Percentiles rank a stretch among this genome's conserved stretches.
Conservation (phyloP, 2,113 vertebrate genomes). For the Raja brachyura region DNA sequence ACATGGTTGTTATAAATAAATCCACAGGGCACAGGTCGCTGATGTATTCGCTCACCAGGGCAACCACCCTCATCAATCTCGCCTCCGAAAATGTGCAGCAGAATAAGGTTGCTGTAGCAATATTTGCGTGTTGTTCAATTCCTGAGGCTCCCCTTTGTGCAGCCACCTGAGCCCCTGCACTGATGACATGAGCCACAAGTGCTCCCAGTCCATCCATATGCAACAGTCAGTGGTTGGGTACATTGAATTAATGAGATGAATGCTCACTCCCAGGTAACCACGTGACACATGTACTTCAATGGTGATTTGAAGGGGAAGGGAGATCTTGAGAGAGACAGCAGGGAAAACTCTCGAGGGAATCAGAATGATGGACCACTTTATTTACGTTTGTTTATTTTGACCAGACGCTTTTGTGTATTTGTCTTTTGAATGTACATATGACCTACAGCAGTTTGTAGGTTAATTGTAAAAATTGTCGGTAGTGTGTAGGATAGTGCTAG, state of each 20-base stretch:
- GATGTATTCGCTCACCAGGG: background rate
- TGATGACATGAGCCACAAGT: background rate
- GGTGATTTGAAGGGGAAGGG: background rate
- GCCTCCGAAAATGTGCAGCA: background rate
- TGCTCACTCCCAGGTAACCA: background rate
- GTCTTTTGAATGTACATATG: background rate
- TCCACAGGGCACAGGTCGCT: background rate
- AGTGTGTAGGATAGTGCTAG: no score
- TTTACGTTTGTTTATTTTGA: background rate
- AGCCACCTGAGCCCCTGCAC: background rate
- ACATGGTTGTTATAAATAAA: background rate
- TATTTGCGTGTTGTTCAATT: background rate
- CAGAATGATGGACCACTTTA: background rate
- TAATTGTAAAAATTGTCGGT: no score
- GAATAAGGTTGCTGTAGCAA: background rate
- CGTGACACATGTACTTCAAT: background rate
- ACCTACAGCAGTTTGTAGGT: background rate
- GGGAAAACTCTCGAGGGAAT: background rate
- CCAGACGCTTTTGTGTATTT: background rate
- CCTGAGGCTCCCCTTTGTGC: background rate
- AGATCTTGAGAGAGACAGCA: background rate
- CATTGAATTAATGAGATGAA: background rate
- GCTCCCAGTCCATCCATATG: background rate
- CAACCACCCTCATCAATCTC: background rate
- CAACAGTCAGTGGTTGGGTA: background rate